Percentiles rank a stretch among this genome's conserved stretches.
phyloP scores from a whole-genome alignment of 2,888 invertebrate species.

The Ptilodon capucinus region DNA sequence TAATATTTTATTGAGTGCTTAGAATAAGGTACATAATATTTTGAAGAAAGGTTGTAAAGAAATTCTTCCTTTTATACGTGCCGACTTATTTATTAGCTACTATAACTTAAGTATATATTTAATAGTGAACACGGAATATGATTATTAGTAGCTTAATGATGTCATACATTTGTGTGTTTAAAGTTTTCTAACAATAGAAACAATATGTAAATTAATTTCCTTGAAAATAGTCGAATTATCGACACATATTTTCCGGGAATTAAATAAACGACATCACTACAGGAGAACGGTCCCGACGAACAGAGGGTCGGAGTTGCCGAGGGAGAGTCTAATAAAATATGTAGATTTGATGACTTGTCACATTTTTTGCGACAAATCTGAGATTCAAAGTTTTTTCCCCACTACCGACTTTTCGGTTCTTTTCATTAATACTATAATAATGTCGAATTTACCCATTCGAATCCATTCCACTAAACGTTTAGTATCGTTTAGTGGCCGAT shows the following conservation, averaged over 20 bases:
- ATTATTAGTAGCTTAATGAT: too few relatives aligned
- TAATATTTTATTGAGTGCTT: not conserved
- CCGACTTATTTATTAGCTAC: too few relatives aligned
- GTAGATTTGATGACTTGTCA: slow-evolving; percentile 83
- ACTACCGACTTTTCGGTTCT: slow-evolving; percentile 48
- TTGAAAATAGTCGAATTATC: slow-evolving; percentile 45
- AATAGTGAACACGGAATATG: too few relatives aligned
- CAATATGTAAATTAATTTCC: too few relatives aligned
- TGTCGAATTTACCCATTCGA: too few relatives aligned
- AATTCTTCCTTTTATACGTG: not conserved
- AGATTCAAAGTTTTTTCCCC: slow-evolving; percentile 77
- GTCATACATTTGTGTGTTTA: too few relatives aligned
- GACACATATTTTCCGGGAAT: slow-evolving; percentile 38
- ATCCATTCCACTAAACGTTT: too few relatives aligned
- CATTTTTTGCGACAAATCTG: slow-evolving; percentile 80
- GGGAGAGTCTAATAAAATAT: slow-evolving; percentile 80
- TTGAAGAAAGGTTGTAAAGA: not conserved
- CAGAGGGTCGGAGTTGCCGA: slow-evolving; percentile 73
- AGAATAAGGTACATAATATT: not conserved
- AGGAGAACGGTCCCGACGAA: slow-evolving; percentile 54
- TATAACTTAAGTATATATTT: too few relatives aligned
- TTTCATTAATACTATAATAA: slow-evolving; percentile 59
- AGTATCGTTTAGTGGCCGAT: not conserved
- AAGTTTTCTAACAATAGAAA: too few relatives aligned
- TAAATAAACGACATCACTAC: slow-evolving; percentile 50